Percentiles rank a stretch among this genome's conserved stretches.
These are phyloP conservation scores for Polydrusus pterygomalis DNA, from an alignment of 2,888 invertebrate species.

Conservation along the genomic window DNA sequence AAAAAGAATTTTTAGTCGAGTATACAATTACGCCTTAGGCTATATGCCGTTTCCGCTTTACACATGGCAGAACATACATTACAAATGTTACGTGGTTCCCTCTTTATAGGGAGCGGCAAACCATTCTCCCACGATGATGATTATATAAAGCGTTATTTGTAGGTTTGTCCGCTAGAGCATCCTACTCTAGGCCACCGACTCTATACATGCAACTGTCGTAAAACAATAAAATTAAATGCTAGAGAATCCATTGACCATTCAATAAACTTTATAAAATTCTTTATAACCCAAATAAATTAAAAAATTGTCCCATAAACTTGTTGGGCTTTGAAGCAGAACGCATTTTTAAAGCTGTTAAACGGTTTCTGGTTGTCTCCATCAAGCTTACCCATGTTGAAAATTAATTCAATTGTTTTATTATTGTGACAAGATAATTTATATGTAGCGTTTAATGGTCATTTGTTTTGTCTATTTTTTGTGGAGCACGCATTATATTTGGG, in stretches of 20 bases:
- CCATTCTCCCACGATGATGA: slow-evolving; percentile 64
- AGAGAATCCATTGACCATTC: slow-evolving; percentile 64
- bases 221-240: slow-evolving; percentile 67
- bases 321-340: slow-evolving; percentile 63
- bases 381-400: slow-evolving; percentile 71
- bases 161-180: slow-evolving; percentile 45
- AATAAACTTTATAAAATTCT: slow-evolving; percentile 63
- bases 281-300: slow-evolving; percentile 64
- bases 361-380: slow-evolving; percentile 64
- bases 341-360: slow-evolving; percentile 66
- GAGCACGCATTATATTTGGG: slow-evolving; percentile 17
- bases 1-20: slow-evolving; percentile 66
- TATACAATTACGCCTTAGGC: slow-evolving; percentile 70
- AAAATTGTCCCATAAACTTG: slow-evolving; percentile 68
- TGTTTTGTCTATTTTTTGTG: slow-evolving; percentile 40
- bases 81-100: slow-evolving; percentile 67
- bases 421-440: slow-evolving; percentile 51
- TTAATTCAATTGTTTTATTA: slow-evolving; percentile 72
- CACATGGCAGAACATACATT: slow-evolving; percentile 72
- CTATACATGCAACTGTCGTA: slow-evolving; percentile 65
- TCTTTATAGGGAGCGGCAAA: slow-evolving; percentile 66
- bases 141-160: slow-evolving; percentile 55
- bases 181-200: slow-evolving; percentile 46
- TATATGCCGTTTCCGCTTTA: slow-evolving; percentile 71
- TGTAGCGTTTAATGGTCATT: slow-evolving; percentile 43